These are phyloP conservation scores for Eupithecia exiguata DNA, from an alignment of 2,888 invertebrate genomes.

Conservation along the genomic window DNA sequence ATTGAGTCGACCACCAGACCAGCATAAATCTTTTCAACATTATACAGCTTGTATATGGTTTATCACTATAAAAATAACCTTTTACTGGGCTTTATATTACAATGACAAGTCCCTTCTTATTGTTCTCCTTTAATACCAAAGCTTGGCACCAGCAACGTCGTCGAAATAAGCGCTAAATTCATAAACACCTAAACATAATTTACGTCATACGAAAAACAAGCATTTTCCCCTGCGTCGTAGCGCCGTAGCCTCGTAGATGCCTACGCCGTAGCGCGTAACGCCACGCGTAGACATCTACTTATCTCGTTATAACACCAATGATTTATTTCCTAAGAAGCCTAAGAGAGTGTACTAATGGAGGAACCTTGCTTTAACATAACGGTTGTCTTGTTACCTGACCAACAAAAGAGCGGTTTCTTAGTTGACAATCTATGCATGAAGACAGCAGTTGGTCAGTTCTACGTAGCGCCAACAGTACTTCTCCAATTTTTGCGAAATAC, in stretches of 20 bases:
- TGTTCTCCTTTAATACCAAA: not conserved
- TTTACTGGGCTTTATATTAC: not conserved
- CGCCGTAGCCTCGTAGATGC: slow-evolving; percentile 8
- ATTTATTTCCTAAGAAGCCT: slow-evolving; percentile 27
- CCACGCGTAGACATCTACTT: slow-evolving; percentile 44
- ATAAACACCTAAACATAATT: slow-evolving; percentile 1
- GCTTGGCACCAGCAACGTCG: not conserved
- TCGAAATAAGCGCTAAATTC: not conserved
- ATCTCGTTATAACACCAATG: slow-evolving; percentile 43
- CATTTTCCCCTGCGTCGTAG: not conserved
- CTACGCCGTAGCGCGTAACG: slow-evolving; percentile 33
- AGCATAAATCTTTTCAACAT: not conserved
- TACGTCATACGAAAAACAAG: slow-evolving; percentile 1
- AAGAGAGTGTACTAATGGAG: not conserved
- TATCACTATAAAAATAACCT: not conserved
- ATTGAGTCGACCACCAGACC: too few relatives aligned
- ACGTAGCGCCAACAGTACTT: not conserved
- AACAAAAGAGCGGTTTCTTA: not conserved
- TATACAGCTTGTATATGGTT: not conserved
- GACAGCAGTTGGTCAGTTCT: not conserved
- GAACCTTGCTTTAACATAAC: not conserved
- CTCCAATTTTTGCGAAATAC: not conserved
- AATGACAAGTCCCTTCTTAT: not conserved
- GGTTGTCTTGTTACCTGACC: not conserved
- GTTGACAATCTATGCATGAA: not conserved